Evolutionary conservation across 2,888 invertebrate species (phyloP).

Genomic region (Ferrisia virgata): DNA sequence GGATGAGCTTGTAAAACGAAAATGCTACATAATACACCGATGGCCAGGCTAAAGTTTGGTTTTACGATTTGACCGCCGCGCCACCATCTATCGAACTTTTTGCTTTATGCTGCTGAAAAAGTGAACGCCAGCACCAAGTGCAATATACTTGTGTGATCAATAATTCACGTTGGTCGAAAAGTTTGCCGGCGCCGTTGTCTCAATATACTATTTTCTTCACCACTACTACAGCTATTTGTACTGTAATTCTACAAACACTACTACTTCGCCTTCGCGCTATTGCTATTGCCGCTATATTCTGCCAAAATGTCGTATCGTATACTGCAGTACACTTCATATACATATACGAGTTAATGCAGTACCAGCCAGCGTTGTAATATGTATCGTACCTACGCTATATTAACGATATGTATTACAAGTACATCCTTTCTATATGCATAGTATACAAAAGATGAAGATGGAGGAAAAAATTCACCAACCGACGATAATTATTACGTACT

Average conservation of each 20-base stretch:
- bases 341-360: not conserved
- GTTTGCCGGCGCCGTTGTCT: conserved; percentile 20
- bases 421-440: not conserved
- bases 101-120: not conserved
- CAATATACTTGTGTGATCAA: not conserved
- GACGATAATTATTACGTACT: not conserved
- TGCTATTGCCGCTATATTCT: no score
- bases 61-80: not conserved
- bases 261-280: not conserved
- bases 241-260: no score
- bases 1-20: not conserved
- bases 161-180: not conserved
- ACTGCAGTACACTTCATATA: not conserved
- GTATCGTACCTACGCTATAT: no score
- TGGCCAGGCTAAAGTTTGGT: not conserved
- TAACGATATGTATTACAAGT: not conserved
- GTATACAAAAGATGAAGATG: not conserved
- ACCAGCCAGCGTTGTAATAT: no score
- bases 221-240: no score
- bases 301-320: not conserved
- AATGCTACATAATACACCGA: not conserved
- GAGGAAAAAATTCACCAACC: not conserved
- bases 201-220: not conserved
- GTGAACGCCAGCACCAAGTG: not conserved
- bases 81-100: not conserved